phyloP scores from a whole-genome alignment of 2,888 invertebrate genomes.

The Salpingus planirostris region DNA sequence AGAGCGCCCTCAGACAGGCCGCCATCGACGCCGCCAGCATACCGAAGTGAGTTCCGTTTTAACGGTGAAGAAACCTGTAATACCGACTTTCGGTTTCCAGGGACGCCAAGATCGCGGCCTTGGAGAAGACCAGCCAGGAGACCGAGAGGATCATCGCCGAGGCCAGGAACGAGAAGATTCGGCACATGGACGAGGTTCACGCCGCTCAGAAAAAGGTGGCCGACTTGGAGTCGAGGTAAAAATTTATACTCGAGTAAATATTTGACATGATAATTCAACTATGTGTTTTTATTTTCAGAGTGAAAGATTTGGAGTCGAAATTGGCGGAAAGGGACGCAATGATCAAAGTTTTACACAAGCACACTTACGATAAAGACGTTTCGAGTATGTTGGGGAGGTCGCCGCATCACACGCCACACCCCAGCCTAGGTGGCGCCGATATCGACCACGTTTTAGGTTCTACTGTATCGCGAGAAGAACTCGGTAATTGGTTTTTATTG shows the following conservation, averaged over 20 bases:
- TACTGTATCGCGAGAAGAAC: constrained; percentile 42
- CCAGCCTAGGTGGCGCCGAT: constrained; percentile 43
- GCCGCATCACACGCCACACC: constrained; percentile 46
- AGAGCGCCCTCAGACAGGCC: constrained; percentile 68
- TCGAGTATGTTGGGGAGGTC: constrained; percentile 44
- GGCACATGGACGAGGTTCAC: constrained; percentile 83
- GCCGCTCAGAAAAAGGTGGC: constrained; percentile 78
- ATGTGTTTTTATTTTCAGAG: constrained; percentile 39
- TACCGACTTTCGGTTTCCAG: constrained; percentile 37
- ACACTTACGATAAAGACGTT: constrained; percentile 63
- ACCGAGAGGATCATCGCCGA: constrained; percentile 79
- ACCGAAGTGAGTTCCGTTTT: constrained; percentile 49
- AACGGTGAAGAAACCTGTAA: constrained; percentile 3
- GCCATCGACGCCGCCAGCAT: constrained; percentile 73
- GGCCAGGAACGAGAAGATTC: constrained; percentile 75
- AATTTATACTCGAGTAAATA: constrained; percentile 1
- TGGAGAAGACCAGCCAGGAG: constrained; percentile 75
- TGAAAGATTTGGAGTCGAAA: constrained; percentile 80
- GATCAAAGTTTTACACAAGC: constrained; percentile 79
- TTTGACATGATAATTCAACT: background rate
- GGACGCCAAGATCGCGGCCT: constrained; percentile 75
- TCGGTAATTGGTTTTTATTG: constrained; percentile 32
- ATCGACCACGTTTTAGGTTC: constrained; percentile 41
- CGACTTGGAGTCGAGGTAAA: constrained; percentile 61
- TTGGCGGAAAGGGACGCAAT: constrained; percentile 84